Conservation (phyloP, 2,888 invertebrate species). For the Sturmia bella region DNA sequence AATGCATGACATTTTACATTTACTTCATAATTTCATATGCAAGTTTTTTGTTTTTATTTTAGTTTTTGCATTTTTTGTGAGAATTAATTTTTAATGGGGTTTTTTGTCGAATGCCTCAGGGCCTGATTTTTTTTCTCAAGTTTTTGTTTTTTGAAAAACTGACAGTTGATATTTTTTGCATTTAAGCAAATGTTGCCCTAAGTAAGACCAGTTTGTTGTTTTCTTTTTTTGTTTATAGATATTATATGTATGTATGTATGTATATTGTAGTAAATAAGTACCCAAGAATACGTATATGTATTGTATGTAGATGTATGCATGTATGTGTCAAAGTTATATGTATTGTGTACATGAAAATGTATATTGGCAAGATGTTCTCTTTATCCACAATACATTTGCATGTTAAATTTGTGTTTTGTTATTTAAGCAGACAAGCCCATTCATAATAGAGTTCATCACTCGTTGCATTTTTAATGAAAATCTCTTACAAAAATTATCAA, state of each 20-base stretch:
- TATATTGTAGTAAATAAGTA: constrained; percentile 70
- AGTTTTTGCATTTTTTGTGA: constrained; percentile 73
- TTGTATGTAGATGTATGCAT: not conserved
- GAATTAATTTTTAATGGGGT: constrained; percentile 79
- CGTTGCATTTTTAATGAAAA: too few species aligned
- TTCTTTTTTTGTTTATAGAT: constrained; percentile 67
- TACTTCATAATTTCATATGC: constrained; percentile 75
- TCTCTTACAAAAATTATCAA: too few species aligned
- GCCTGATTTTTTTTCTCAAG: constrained; percentile 72
- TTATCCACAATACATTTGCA: too few species aligned
- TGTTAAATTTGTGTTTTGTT: constrained; percentile 58
- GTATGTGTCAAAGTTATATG: too few species aligned
- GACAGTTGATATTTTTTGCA: constrained; percentile 77
- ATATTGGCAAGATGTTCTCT: too few species aligned
- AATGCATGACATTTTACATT: constrained; percentile 81
- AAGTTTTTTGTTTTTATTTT: constrained; percentile 49
- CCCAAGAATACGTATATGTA: constrained; percentile 2
- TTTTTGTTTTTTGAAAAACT: constrained; percentile 76
- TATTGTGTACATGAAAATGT: too few species aligned
- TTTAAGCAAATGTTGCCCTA: constrained; percentile 64
- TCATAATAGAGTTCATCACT: too few species aligned
- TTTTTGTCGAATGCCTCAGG: constrained; percentile 67
- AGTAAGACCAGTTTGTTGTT: constrained; percentile 53
- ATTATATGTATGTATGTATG: constrained; percentile 72
- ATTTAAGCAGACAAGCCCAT: constrained; percentile 50